These are phyloP conservation scores for Cichlasoma orientale DNA, from an alignment of 2,797 vertebrate species.

Conservation along the genomic window DNA sequence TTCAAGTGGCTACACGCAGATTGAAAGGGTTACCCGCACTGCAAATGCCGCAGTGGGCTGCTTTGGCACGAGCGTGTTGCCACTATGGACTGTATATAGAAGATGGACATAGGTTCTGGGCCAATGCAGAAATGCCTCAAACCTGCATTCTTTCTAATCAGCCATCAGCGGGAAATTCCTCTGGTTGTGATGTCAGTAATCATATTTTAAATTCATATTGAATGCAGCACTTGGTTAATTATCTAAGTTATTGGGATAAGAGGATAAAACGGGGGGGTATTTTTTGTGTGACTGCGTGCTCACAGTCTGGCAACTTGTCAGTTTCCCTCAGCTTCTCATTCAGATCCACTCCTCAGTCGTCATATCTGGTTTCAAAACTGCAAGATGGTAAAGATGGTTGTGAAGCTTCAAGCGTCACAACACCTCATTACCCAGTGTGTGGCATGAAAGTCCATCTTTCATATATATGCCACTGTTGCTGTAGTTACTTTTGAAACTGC, in stretches of 20 bases:
- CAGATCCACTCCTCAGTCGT: neutral
- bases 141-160: neutral
- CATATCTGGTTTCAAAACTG: neutral
- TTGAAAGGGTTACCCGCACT: neutral
- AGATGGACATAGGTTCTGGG: neutral
- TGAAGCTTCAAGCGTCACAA: neutral
- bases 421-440: too few species aligned
- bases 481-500: neutral
- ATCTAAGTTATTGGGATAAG: neutral
- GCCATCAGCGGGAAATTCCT: neutral
- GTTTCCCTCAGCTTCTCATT: neutral
- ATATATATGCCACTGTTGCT: neutral
- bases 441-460: neutral
- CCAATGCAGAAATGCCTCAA: neutral
- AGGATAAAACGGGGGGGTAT: too few species aligned
- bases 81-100: neutral
- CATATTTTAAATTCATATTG: neutral
- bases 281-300: neutral
- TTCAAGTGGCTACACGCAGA: neutral
- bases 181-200: neutral
- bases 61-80: neutral
- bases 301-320: neutral
- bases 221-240: neutral
- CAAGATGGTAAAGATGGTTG: neutral
- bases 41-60: neutral